Conservation (phyloP, 2,888 invertebrate species). For the Sphaeridia pumilis region DNA sequence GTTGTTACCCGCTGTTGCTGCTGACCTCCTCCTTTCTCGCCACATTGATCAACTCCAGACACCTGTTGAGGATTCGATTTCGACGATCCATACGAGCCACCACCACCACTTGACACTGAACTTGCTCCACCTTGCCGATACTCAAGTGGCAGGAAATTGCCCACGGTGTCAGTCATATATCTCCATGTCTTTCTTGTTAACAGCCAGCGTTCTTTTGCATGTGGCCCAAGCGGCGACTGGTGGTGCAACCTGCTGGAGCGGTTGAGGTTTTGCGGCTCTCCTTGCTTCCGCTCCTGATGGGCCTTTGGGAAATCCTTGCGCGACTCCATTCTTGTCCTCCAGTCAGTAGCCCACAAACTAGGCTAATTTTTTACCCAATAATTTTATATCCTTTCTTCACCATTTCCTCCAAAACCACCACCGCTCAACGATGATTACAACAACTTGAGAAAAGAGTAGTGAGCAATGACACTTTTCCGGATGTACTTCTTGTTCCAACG, state of each 20-base stretch:
- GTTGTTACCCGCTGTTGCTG: background rate
- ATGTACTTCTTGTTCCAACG: no score
- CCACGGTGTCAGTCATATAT: slow-evolving; percentile 83
- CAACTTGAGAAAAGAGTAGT: no score
- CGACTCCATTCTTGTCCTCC: no score
- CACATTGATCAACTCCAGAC: background rate
- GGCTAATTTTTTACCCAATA: no score
- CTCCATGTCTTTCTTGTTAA: slow-evolving; percentile 80
- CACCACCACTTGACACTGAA: no score
- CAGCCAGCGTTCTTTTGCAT: slow-evolving; percentile 64
- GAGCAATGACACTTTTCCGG: no score
- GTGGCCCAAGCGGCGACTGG: background rate
- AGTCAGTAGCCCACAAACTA: no score
- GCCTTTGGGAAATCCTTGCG: background rate
- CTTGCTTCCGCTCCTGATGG: background rate
- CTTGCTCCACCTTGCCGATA: background rate
- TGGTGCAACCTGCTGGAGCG: background rate
- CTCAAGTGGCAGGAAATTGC: slow-evolving; percentile 59
- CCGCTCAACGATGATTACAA: no score
- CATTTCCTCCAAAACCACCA: no score
- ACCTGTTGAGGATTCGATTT: no score
- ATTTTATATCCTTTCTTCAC: no score
- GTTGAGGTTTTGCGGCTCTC: background rate
- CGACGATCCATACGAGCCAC: no score
- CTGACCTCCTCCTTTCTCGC: background rate